Base-by-base conservation (phyloP, 2,888 invertebrate genomes). In the Archaeoteleia sp. region DNA sequence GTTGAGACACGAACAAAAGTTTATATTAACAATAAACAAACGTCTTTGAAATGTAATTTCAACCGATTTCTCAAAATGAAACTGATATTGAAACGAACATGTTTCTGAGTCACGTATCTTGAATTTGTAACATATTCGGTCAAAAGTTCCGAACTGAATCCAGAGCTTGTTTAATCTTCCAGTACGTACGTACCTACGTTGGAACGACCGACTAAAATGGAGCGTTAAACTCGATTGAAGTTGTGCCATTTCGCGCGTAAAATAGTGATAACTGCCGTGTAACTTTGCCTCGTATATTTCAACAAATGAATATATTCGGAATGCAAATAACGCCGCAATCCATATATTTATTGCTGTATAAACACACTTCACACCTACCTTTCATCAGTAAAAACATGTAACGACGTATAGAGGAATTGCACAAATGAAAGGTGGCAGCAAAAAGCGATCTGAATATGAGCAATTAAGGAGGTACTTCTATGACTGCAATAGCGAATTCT, bases 211-310 rank as follows among this genome's bases (percentile, higher is more conserved):
- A 55, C 58, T 54, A 58, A 63, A 63, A 62, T 55, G 48, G 34
- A 23, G 60, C 55, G 60, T 68, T 63, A 63, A 68, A 60, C 68
- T 62, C 62, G 39, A 68, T 68, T 68, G 68, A 68, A 63, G 62
- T 65, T 69, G 63, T 53, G 53, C 60, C 60, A 65, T 63, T 69
- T 65, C 54, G 63, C 51, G 45, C 55, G 51, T 61, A 37, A 65
- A 69, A 63, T 65, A 57, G 51, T 35, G 69, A 61, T 69, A 69
- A 65, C 68, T 46, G 51, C 17, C 9, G 46, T 60, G 14, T 54
- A 65, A 69, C 39, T 63, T 54, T 39, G 60, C 20, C 15, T 40
- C 49, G 49, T 48, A 61, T 55, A 61, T 69, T 60, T 45, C 54
- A 45, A 54, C 63, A 55, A 65, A 37, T 46, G 48, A 23, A 32